phyloP scores from a whole-genome alignment of 2,797 vertebrate genomes.

The Limosa lapponica region DNA sequence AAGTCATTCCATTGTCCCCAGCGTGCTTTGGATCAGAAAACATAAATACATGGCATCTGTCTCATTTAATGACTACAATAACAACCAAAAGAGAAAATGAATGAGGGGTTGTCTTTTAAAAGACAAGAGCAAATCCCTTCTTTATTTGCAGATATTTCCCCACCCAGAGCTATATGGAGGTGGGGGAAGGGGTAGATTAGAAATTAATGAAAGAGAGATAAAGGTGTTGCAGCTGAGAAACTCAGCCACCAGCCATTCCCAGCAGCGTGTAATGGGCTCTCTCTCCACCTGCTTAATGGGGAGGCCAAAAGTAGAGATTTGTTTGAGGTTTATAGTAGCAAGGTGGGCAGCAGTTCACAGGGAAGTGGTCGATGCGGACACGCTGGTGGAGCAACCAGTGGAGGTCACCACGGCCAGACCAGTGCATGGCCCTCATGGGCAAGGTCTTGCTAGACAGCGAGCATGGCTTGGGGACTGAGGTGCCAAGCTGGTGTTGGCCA shows the following conservation, averaged over 20 bases:
- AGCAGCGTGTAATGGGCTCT: not conserved
- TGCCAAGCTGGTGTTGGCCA: not conserved
- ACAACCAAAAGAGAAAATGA: not conserved
- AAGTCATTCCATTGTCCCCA: not conserved
- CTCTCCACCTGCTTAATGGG: not conserved
- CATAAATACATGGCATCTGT: not conserved
- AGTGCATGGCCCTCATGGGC: rapidly evolving
- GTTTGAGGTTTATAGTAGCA: rapidly evolving
- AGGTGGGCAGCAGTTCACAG: not conserved
- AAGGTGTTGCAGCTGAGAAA: not conserved
- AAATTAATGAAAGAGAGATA: constrained; percentile 11
- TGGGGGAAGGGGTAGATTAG: not conserved
- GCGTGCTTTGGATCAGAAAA: not conserved
- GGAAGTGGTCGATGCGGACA: rapidly evolving
- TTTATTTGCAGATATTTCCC: constrained; percentile 20
- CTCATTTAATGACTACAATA: not conserved
- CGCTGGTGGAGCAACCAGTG: not conserved
- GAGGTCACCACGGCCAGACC: rapidly evolving
- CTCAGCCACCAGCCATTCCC: not conserved
- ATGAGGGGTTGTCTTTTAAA: not conserved
- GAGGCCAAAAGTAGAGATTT: not conserved
- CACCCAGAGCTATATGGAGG: not conserved
- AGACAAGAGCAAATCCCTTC: not conserved
- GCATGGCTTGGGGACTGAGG: not conserved
- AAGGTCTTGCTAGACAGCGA: not conserved